Conservation (phyloP, 2,113 vertebrate species). For the Procapra przewalskii region DNA sequence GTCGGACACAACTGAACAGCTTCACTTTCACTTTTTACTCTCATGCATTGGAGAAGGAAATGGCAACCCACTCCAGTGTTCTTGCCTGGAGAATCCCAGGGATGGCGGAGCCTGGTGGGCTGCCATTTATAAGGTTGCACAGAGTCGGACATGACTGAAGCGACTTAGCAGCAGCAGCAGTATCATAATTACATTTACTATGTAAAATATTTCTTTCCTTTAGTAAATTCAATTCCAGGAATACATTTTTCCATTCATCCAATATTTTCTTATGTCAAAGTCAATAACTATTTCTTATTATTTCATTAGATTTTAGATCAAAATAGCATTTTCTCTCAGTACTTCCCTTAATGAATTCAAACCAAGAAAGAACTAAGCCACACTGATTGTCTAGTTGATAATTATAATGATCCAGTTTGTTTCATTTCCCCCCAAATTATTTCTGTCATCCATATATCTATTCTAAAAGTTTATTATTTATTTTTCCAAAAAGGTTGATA, state of each 20-base stretch:
- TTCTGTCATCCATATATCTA: neutral
- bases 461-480: neutral
- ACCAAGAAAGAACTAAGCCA: neutral
- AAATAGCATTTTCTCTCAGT: neutral
- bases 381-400: neutral
- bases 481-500: neutral
- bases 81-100: too few relatives aligned
- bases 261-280: neutral
- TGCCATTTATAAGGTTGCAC: too few relatives aligned
- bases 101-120: too few relatives aligned
- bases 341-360: neutral
- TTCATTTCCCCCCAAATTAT: neutral
- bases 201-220: neutral
- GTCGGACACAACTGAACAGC: fast-evolving
- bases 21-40: too few relatives aligned
- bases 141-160: too few relatives aligned
- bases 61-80: too few relatives aligned
- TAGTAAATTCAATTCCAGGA: neutral
- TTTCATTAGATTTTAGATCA: neutral
- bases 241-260: neutral
- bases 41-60: too few relatives aligned
- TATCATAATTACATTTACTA: neutral
- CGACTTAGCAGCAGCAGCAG: neutral
- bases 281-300: neutral
- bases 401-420: neutral